Percentiles rank a stretch among this genome's conserved stretches.
phyloP scores from a whole-genome alignment of 2,888 invertebrate genomes.

The Scaptomyza tumidula region DNA sequence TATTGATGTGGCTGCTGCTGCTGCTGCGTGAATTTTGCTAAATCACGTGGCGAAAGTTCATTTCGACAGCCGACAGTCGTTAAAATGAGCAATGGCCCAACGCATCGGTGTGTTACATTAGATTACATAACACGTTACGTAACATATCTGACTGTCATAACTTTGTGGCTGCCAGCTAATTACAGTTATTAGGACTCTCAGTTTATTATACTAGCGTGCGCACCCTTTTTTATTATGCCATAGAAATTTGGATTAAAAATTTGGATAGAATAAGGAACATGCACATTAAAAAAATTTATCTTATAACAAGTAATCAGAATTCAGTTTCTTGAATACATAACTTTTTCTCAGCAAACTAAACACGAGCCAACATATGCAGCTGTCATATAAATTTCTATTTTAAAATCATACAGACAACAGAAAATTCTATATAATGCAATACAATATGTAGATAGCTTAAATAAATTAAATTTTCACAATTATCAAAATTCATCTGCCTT shows the following conservation, averaged over 20 bases:
- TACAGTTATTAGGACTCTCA: constrained; percentile 46
- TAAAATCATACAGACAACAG: background rate
- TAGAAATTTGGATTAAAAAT: background rate
- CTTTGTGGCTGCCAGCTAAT: constrained; percentile 46
- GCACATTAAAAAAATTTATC: too few species aligned
- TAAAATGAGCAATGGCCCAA: constrained; percentile 59
- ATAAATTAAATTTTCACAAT: background rate
- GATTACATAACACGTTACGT: constrained; percentile 11
- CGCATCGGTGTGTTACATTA: constrained; percentile 19
- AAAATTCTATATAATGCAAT: background rate
- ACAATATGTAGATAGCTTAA: background rate
- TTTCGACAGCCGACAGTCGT: constrained; percentile 58
- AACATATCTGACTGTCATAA: constrained; percentile 36
- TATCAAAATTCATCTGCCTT: background rate
- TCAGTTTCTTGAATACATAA: too few species aligned
- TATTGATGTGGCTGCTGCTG: constrained; percentile 61
- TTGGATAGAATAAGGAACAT: too few species aligned
- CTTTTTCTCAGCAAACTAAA: too few species aligned
- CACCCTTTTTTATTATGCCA: background rate
- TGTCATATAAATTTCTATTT: background rate
- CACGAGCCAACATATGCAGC: too few species aligned
- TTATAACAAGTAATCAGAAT: too few species aligned
- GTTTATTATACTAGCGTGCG: background rate
- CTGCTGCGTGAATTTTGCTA: constrained; percentile 41
- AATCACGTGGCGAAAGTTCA: constrained; percentile 71